These are phyloP conservation scores for Eupithecia inturbata DNA, from an alignment of 2,888 invertebrate genomes.

Conservation along the genomic window DNA sequence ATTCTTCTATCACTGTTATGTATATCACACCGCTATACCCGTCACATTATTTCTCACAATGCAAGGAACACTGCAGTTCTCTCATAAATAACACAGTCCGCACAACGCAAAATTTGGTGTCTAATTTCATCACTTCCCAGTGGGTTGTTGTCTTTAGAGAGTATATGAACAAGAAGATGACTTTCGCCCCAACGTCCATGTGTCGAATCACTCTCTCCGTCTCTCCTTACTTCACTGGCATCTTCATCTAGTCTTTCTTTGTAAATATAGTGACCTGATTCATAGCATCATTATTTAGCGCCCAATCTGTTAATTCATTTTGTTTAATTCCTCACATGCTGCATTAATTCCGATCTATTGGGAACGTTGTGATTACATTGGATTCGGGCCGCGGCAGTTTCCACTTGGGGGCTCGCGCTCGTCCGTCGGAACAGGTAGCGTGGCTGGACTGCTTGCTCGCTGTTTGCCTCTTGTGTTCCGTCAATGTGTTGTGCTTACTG, in stretches of 20 bases:
- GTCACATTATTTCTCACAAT: slow-evolving; percentile 59
- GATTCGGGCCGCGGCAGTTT: slow-evolving; percentile 75
- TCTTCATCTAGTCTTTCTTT: slow-evolving; percentile 61
- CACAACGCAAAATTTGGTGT: slow-evolving; percentile 56
- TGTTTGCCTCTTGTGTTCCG: slow-evolving; percentile 86
- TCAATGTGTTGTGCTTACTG: slow-evolving; percentile 86
- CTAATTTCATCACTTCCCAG: slow-evolving; percentile 58
- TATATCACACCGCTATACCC: slow-evolving; percentile 63
- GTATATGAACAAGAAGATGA: slow-evolving; percentile 79
- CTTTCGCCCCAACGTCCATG: slow-evolving; percentile 77
- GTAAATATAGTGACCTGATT: slow-evolving; percentile 37
- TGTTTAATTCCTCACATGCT: slow-evolving; percentile 80
- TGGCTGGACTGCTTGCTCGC: slow-evolving; percentile 89
- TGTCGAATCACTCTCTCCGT: slow-evolving; percentile 72
- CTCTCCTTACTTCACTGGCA: slow-evolving; percentile 76
- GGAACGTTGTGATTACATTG: slow-evolving; percentile 56
- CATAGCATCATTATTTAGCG: slow-evolving; percentile 44
- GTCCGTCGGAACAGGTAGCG: slow-evolving; percentile 92
- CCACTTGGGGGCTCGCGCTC: slow-evolving; percentile 83
- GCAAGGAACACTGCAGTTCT: slow-evolving; percentile 59
- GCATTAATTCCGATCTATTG: slow-evolving; percentile 72
- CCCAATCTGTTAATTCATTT: slow-evolving; percentile 58
- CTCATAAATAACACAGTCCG: slow-evolving; percentile 56
- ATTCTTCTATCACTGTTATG: slow-evolving; percentile 64
- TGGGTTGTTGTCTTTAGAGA: slow-evolving; percentile 73